Evolutionary conservation across 1,140 invertebrate genomes (phyloP).

Genomic region (Cyclina sinensis): DNA sequence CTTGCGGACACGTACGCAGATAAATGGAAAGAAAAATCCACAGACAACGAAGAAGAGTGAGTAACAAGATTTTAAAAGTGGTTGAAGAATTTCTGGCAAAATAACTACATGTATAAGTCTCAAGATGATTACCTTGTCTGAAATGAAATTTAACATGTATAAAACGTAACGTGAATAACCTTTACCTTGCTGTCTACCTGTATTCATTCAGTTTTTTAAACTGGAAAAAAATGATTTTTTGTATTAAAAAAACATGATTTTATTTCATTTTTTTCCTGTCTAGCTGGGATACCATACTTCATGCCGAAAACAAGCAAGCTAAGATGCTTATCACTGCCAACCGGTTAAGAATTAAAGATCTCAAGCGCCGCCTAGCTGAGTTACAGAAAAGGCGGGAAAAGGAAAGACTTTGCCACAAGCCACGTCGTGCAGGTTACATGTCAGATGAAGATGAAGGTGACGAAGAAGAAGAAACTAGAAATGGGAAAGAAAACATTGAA

Average conservation of each 20-base stretch:
- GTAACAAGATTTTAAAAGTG: too few species aligned
- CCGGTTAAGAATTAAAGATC: slow-evolving; percentile 72
- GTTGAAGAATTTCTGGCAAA: too few species aligned
- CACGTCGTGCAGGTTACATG: slow-evolving; percentile 5
- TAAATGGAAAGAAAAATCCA: slow-evolving; percentile 45
- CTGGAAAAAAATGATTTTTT: too few species aligned
- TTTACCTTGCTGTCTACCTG: too few species aligned
- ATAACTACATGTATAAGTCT: too few species aligned
- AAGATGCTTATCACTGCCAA: slow-evolving; percentile 78
- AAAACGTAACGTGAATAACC: too few species aligned
- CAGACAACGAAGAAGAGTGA: slow-evolving; percentile 69
- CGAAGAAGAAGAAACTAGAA: not conserved
- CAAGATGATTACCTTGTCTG: too few species aligned
- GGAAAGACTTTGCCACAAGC: not conserved
- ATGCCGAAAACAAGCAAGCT: slow-evolving; percentile 79
- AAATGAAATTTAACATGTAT: too few species aligned
- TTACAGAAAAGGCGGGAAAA: slow-evolving; percentile 62
- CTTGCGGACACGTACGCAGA: slow-evolving; percentile 74
- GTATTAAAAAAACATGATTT: too few species aligned
- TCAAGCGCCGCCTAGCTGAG: slow-evolving; percentile 66
- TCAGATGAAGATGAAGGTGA: slow-evolving; percentile 44
- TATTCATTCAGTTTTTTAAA: too few species aligned
- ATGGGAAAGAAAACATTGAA: too few species aligned
- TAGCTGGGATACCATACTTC: slow-evolving; percentile 79
- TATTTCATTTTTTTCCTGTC: slow-evolving; percentile 8